Base-by-base conservation (phyloP, 2,888 invertebrate species). In the Xylocampa areola region DNA sequence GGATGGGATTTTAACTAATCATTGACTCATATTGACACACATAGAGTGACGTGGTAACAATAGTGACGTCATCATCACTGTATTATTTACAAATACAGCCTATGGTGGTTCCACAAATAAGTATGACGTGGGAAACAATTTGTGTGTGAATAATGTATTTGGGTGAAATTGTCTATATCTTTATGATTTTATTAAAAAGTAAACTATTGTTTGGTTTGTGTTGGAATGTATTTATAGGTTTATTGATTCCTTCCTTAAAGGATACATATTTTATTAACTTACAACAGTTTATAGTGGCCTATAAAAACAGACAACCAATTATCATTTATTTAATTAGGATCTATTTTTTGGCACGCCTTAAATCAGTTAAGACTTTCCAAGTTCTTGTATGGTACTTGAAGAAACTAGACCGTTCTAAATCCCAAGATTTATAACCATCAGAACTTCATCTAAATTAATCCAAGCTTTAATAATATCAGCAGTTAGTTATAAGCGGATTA, bases 41-140 rank as follows among this genome's bases (percentile, higher is more conserved):
- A 17, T 54, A 54, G 44, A 48, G 49, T 63, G 68, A 58, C 59
- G 54, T 72, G 37, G 54, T 44, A 50, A 48, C 40, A 44, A 52
- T 53, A 45, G 57, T 68, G 47, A 68, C 64, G 64, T 68, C 68
- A 63, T 17, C 51, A 23, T 51, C 58, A 52, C 49, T 41, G 29
- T 27, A 40, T 45, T 53, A 47, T 54, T 45, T 33, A 40, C 53
- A 37, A 29, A 44, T 54, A 37, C 23, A 48, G 33, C 48, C 33
- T 47, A 25, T 55, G 48, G 37, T 58, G 55, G 29, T 43, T 58
- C 65, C 33, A 43, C 49, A 65, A 76, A 79, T 77, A 73, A 57
- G 43, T 44, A 49, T 76, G 74, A 74, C 73, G 72, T 68, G 8
- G 23, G 7, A 8, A 1, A 35, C 33, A 17, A 37, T 50, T 40